phyloP scores from a whole-genome alignment of 2,113 vertebrate species.

The Aplodontia rufa region DNA sequence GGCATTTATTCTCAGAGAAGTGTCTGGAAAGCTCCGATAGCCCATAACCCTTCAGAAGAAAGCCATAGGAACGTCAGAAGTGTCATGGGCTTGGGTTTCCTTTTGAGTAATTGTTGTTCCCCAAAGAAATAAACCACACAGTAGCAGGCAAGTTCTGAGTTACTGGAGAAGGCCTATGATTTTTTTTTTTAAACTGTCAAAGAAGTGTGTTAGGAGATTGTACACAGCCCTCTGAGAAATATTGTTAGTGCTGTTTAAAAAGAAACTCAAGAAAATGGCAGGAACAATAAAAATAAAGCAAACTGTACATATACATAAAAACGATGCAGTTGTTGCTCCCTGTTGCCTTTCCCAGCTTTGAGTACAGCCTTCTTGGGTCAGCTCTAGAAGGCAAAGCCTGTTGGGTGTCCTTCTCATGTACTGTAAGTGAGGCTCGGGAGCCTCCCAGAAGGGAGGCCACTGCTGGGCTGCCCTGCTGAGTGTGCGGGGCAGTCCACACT shows the following conservation, averaged over 20 bases:
- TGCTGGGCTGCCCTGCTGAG: neutral
- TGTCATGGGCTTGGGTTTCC: neutral
- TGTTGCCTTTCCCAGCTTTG: neutral
- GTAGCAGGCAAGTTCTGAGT: neutral
- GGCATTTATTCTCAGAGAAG: neutral
- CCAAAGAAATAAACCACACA: neutral
- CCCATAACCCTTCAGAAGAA: neutral
- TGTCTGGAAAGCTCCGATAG: neutral
- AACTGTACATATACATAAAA: neutral
- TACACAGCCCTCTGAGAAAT: slow-evolving; percentile 19
- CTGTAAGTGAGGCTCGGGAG: accelerated
- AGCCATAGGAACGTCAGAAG: neutral
- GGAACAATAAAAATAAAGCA: neutral
- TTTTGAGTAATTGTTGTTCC: neutral
- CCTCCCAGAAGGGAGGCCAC: neutral
- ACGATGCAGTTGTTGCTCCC: neutral
- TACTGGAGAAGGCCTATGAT: neutral
- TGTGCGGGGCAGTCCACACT: neutral
- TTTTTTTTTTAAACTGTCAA: slow-evolving; percentile 23
- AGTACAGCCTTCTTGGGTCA: neutral
- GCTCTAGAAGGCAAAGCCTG: neutral
- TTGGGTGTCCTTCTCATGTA: neutral
- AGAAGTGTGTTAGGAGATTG: neutral
- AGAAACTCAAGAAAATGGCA: slow-evolving; percentile 25
- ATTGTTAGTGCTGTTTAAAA: slow-evolving; percentile 45